A percentile compares a stretch with the other conserved stretches of the same genome.
Evolutionary conservation across 1,140 invertebrate species (phyloP).

Genomic region (Pygmarrhopalites habei): DNA sequence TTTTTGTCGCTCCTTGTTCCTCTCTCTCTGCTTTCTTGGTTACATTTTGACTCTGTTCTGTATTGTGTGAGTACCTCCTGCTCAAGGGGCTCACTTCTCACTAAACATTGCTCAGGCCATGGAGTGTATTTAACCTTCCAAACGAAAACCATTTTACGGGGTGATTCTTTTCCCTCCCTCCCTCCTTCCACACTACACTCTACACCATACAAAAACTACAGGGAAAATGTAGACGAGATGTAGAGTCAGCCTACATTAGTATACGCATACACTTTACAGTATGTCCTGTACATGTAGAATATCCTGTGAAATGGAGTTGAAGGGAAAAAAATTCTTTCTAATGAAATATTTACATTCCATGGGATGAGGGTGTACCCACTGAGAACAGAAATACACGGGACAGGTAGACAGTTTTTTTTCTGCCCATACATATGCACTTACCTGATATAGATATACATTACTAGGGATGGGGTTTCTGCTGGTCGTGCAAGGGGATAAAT

Average conservation of each 20-base stretch:
- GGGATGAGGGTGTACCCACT: background rate
- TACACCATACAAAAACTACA: no score
- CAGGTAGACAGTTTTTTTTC: background rate
- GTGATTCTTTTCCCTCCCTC: background rate
- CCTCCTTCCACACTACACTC: conserved; percentile 6
- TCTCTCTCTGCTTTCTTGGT: background rate
- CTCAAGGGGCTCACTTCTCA: background rate
- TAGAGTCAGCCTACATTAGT: no score
- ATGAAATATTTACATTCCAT: conserved; percentile 20
- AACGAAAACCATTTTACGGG: conserved; percentile 15
- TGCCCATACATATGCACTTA: no score
- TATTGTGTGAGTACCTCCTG: conserved; percentile 1
- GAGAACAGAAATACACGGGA: conserved; percentile 1
- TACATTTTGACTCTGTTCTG: no score
- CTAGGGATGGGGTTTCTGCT: no score
- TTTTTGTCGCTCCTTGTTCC: background rate
- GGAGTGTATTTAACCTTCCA: background rate
- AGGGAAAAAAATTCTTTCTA: conserved; percentile 7
- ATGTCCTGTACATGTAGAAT: no score
- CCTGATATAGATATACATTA: no score
- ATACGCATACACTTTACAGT: no score
- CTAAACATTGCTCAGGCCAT: background rate
- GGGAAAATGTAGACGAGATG: no score
- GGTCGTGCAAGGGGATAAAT: no score
- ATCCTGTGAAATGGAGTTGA: background rate